Percentiles rank a stretch among this genome's conserved stretches.
Evolutionary conservation across 2,797 vertebrate genomes (phyloP).

Genomic region (Cephalopachus bancanus): DNA sequence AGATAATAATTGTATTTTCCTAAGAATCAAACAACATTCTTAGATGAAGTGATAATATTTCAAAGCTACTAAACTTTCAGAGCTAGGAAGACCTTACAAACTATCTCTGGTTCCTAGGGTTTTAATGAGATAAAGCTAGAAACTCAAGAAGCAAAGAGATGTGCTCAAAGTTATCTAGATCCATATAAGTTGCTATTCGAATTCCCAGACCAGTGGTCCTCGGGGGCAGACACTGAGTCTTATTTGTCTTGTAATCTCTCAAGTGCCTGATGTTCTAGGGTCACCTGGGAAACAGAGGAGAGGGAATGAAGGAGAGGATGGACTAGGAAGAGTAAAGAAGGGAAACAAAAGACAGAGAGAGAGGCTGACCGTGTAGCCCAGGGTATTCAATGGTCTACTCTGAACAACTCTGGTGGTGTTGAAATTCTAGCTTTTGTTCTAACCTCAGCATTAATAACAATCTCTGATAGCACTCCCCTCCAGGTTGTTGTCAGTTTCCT

Average conservation of each 20-base stretch:
- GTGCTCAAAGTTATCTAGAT: not conserved
- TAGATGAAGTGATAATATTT: not conserved
- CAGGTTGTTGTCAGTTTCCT: not conserved
- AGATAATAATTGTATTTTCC: not conserved
- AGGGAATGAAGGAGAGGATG: not conserved
- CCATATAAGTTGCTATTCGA: not conserved
- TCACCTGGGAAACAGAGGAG: not conserved
- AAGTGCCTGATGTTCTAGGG: not conserved
- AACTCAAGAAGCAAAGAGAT: not conserved
- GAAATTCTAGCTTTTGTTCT: not conserved
- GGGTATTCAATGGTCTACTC: accelerated
- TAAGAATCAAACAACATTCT: not conserved
- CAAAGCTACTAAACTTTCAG: not conserved
- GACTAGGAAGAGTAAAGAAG: not conserved
- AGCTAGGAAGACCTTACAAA: not conserved
- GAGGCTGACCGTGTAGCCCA: too few species aligned
- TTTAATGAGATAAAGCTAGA: not conserved
- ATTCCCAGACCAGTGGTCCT: not conserved
- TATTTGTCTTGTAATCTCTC: not conserved
- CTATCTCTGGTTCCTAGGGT: not conserved
- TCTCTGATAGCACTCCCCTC: not conserved
- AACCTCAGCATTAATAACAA: not conserved
- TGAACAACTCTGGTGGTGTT: not conserved
- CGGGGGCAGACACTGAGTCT: not conserved
- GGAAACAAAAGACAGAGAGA: not conserved